Evolutionary conservation across 2,113 vertebrate genomes (phyloP), one percentile per base, ranked within the genome.

Genomic region (Haliaeetus leucogaster): DNA sequence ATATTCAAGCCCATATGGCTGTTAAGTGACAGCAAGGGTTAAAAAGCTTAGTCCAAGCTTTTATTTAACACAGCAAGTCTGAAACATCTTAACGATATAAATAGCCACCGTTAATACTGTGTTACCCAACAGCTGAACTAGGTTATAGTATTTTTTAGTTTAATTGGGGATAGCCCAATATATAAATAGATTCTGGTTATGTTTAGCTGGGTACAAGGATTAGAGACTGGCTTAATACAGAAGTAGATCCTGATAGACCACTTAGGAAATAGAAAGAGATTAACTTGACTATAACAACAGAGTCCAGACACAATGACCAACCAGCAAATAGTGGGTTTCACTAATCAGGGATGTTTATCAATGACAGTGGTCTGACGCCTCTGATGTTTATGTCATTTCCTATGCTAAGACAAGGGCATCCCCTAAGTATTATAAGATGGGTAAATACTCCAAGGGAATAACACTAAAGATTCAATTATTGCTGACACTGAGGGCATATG

Each of bases 161-260:
- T 96, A 92, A 86, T 16, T 94, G 50, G 93, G 97, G 90, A 93
- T 97, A 92, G 86, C 97, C 95, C 83, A 77, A 50, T 26, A 47
- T 70, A 97, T 95, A 97, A 97, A 97, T 97, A 97, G 95, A 56
- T 67, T 70, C 67, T 61, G 80, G 86, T 85, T 94, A 80, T 88
- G 80, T 97, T 95, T 96, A 97, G 89, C 77, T 67, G 50, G 45
- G 66, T 88, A 67, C 59, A 78, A 63, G 84, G 93, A 95, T 97
- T 95, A 93, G 47, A 82, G 62, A 56, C 16, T 14, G 40, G 71
- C 61, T 94, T 96, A 90, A 70, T 20, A 48, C n/a, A 62, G n/a
- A 93, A 94, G 89, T 14, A 91, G 88, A 84, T 92, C 71, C 71
- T 84, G n/a, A 86, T 36, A 83, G 89, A 93, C 73, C 62, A 38